phyloP scores from a whole-genome alignment of 1,140 invertebrate genomes.

The Brachionus angularis region DNA sequence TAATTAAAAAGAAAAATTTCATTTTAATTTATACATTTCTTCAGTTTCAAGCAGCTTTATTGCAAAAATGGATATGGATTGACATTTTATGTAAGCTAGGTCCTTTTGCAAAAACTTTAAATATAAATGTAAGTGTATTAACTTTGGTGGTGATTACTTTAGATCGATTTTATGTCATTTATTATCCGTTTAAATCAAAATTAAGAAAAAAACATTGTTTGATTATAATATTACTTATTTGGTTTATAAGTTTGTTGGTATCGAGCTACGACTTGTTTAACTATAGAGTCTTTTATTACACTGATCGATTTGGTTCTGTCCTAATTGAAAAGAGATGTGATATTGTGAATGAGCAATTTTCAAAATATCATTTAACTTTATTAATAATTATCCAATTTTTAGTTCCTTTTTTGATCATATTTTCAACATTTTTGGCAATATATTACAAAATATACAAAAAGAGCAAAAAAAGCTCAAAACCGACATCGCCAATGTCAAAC shows the following conservation, averaged over 20 bases:
- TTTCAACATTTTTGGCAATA: conserved; percentile 9
- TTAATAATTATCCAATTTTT: conserved; percentile 23
- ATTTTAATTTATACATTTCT: conserved; percentile 46
- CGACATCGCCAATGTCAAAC: neutral
- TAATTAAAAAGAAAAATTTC: neutral
- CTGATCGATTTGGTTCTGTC: neutral
- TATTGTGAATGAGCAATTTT: conserved; percentile 1
- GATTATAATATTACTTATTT: conserved; percentile 67
- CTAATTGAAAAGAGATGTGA: neutral
- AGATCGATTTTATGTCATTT: conserved; percentile 71
- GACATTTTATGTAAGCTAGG: conserved; percentile 76
- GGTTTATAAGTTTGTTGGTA: conserved; percentile 64
- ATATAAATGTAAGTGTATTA: conserved; percentile 77
- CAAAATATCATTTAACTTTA: conserved; percentile 6
- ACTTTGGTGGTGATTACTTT: conserved; percentile 74
- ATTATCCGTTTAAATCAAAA: conserved; percentile 69
- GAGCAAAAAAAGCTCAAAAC: no score
- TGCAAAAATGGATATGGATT: conserved; percentile 74
- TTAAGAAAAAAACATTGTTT: conserved; percentile 68
- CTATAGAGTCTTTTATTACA: conserved; percentile 1
- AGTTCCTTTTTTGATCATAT: conserved; percentile 25
- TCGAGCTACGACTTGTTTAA: conserved; percentile 61
- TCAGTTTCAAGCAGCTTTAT: conserved; percentile 74
- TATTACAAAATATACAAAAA: conserved; percentile 18
- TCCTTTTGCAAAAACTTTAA: conserved; percentile 71